Evolutionary conservation across 2,113 vertebrate genomes (phyloP), one percentile per base, ranked within the genome.

Genomic region (Dinomys branickii): DNA sequence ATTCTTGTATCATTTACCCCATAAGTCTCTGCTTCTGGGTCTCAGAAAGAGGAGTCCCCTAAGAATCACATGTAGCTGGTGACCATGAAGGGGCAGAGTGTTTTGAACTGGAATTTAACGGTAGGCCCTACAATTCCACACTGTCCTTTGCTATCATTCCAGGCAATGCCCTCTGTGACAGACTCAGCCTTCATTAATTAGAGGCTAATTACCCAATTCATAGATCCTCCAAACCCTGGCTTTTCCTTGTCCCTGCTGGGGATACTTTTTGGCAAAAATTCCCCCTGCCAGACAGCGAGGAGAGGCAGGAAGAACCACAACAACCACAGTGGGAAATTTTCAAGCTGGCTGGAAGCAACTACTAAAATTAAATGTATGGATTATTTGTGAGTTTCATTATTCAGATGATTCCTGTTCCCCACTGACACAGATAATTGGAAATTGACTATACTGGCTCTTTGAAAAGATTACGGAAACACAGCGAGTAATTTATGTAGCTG

Each of bases 361-460:
- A 87, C 89, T 92, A 93, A 96, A 97, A 97, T 97, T 95, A 97
- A 96, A 94, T 35, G 59, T 97, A 95, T 97, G 77, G 94, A 97
- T 98, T 97, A 97, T 96, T 95, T 83, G 88, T 96, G 88, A 56
- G 88, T 97, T 97, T 97, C 96, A 95, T 97, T 97, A 96, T 95
- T 97, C 92, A 94, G 82, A 67, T 71, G 67, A 83, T 94, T 93
- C 90, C 85, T 96, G 82, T 95, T 95, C 83, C 97, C 96, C 75
- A 94, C 97, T 97, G 95, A 95, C 95, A 96, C 56, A 92, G 95
- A 95, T 97, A 98, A 97, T 96, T 98, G 98, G 96, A 97, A 98
- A 97, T 92, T 96, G 98, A 97, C 94, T 94, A 56, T 90, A 50
- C 77, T 63, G 47, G 77, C 71, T 96, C 59, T 92, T 93, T 90